These are phyloP conservation scores for Drosophila mulleri DNA, from an alignment of 2,888 invertebrate species.

Conservation along the genomic window DNA sequence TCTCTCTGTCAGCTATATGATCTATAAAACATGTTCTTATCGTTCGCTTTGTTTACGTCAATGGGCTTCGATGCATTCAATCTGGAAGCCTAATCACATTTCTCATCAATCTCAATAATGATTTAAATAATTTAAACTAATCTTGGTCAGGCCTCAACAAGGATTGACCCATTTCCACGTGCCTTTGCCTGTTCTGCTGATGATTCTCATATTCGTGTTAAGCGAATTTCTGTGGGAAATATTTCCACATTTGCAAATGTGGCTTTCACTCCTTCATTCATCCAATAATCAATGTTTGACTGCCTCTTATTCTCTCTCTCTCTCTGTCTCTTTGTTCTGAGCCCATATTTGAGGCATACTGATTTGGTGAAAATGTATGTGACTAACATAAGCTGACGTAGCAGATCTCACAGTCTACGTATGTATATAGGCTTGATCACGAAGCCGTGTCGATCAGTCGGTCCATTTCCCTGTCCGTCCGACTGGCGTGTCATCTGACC, in stretches of 20 bases:
- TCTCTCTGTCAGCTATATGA: conserved; percentile 25
- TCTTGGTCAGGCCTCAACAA: background rate
- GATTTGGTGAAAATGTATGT: background rate
- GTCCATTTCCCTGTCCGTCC: no score
- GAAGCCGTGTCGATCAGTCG: background rate
- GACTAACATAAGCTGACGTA: background rate
- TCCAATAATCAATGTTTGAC: no score
- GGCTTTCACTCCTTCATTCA: no score
- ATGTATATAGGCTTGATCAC: background rate
- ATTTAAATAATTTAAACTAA: background rate
- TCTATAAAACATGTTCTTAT: conserved; percentile 15
- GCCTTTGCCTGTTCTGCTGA: background rate
- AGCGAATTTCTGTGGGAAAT: no score
- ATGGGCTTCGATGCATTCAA: background rate
- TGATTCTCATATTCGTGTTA: no score
- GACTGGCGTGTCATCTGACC: background rate
- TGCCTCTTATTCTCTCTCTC: no score
- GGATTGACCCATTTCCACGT: background rate
- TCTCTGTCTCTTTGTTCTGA: background rate
- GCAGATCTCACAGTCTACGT: no score
- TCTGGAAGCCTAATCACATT: background rate
- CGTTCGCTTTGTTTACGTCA: background rate
- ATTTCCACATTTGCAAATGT: no score
- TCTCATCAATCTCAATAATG: background rate
- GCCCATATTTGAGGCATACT: background rate